Percentiles rank a stretch among this genome's conserved stretches.
phyloP scores from a whole-genome alignment of 2,888 invertebrate species.

The Xanthia icteritia region DNA sequence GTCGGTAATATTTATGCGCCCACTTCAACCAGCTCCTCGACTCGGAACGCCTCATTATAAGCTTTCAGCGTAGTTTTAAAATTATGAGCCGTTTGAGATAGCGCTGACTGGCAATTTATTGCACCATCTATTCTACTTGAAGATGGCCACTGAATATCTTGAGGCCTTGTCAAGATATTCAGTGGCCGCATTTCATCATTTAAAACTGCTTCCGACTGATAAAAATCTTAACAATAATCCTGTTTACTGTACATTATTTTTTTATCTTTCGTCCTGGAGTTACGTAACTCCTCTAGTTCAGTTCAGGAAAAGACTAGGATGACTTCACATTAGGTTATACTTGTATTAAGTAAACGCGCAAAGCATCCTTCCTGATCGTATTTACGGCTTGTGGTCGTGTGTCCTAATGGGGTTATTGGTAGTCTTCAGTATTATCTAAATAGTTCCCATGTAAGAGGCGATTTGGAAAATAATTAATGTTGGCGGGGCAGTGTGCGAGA shows the following conservation, averaged over 20 bases:
- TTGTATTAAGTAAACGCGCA: constrained; percentile 14
- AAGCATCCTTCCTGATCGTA: constrained; percentile 47
- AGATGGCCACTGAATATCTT: constrained; percentile 66
- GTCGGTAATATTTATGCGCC: constrained; percentile 79
- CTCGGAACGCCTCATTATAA: constrained; percentile 80
- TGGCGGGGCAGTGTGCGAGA: constrained; percentile 85
- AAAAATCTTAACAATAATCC: constrained; percentile 54
- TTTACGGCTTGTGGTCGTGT: constrained; percentile 32
- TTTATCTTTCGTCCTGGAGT: constrained; percentile 72
- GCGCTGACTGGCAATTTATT: constrained; percentile 75
- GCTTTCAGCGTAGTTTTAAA: constrained; percentile 81
- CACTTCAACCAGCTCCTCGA: constrained; percentile 74
- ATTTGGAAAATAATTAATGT: constrained; percentile 87
- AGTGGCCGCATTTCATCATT: constrained; percentile 23
- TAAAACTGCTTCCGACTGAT: constrained; percentile 57
- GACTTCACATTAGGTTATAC: constrained; percentile 36
- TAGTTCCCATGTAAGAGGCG: constrained; percentile 76
- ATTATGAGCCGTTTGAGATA: constrained; percentile 77
- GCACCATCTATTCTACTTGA: constrained; percentile 70
- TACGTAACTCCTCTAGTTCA: constrained; percentile 72
- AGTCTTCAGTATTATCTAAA: constrained; percentile 74
- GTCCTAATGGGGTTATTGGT: constrained; percentile 56
- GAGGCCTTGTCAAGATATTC: constrained; percentile 1
- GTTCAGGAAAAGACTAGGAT: constrained; percentile 66
- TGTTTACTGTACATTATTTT: constrained; percentile 68